Percentiles rank a stretch among this genome's conserved stretches.
Conservation (phyloP, 2,888 invertebrate species). For the Hirtodrosophila trivittata region DNA sequence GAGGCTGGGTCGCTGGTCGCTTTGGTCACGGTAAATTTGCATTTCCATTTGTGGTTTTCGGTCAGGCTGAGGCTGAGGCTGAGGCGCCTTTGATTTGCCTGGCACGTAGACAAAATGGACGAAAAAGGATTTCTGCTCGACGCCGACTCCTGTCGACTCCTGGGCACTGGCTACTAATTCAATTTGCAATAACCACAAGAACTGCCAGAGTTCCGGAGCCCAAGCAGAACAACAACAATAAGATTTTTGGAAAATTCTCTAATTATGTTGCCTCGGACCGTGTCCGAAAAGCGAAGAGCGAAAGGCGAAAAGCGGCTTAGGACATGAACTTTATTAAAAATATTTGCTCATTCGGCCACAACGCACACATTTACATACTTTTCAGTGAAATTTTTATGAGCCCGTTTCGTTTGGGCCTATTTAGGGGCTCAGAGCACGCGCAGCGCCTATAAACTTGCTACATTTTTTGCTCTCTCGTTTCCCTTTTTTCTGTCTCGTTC, state of each 20-base stretch:
- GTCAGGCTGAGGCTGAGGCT: constrained; percentile 10
- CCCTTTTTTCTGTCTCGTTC: constrained; percentile 10
- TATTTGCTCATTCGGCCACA: constrained; percentile 62
- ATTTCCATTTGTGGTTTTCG: constrained; percentile 73
- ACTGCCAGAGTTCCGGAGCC: constrained; percentile 17
- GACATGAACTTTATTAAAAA: constrained; percentile 75
- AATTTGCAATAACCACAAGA: constrained; percentile 77
- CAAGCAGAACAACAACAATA: constrained; percentile 2
- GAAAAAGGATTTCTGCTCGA: constrained; percentile 74
- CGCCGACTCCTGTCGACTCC: constrained; percentile 45
- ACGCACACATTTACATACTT: constrained; percentile 67
- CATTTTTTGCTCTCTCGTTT: constrained; percentile 9
- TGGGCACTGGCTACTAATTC: constrained; percentile 68
- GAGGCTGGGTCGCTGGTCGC: constrained; percentile 54
- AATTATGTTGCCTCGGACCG: constrained; percentile 63
- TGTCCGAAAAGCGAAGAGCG: constrained; percentile 22
- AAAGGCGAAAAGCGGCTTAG: constrained; percentile 73
- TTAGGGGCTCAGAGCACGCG: constrained; percentile 68
- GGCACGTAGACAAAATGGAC: constrained; percentile 68
- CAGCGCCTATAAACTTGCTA: constrained; percentile 68
- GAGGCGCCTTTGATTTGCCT: constrained; percentile 68
- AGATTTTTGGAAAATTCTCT: constrained; percentile 46
- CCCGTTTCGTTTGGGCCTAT: constrained; percentile 38
- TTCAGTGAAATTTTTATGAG: constrained; percentile 69
- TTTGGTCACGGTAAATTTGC: constrained; percentile 71